These are phyloP conservation scores for Aethina tumida DNA, from an alignment of 1,140 invertebrate species.

Conservation along the genomic window DNA sequence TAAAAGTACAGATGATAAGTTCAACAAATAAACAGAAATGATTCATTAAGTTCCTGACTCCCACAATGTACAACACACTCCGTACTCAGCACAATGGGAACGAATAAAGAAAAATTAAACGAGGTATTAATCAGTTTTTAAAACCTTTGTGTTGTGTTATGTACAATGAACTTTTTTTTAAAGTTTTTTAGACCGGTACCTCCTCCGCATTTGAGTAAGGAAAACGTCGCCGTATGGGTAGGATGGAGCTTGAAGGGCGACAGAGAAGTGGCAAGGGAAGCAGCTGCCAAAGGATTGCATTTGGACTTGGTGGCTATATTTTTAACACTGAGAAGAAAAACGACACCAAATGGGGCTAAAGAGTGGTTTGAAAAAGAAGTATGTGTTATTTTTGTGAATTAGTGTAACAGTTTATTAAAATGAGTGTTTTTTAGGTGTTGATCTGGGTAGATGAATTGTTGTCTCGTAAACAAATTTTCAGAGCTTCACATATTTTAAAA, in stretches of 20 bases:
- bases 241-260: slow-evolving; percentile 43
- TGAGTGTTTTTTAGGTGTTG: slow-evolving; percentile 40
- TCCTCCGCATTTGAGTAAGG: slow-evolving; percentile 27
- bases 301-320: slow-evolving; percentile 47
- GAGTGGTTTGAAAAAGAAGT: slow-evolving; percentile 47
- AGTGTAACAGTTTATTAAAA: not conserved
- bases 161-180: slow-evolving; percentile 5
- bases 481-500: slow-evolving; percentile 50
- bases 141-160: too few relatives aligned
- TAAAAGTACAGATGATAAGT: too few relatives aligned
- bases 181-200: slow-evolving; percentile 12
- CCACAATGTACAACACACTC: too few relatives aligned
- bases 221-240: slow-evolving; percentile 35
- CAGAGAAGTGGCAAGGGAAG: slow-evolving; percentile 52
- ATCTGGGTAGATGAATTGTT: slow-evolving; percentile 50
- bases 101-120: too few relatives aligned
- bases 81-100: too few relatives aligned
- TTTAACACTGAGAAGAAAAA: slow-evolving; percentile 43
- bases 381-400: slow-evolving; percentile 12
- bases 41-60: too few relatives aligned
- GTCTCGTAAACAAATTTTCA: slow-evolving; percentile 49
- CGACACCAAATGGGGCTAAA: slow-evolving; percentile 40
- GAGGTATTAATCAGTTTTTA: too few relatives aligned
- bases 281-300: slow-evolving; percentile 53
- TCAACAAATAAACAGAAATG: too few relatives aligned